Evolutionary conservation across 2,797 vertebrate genomes (phyloP).

Genomic region (Myripristis jacobus): DNA sequence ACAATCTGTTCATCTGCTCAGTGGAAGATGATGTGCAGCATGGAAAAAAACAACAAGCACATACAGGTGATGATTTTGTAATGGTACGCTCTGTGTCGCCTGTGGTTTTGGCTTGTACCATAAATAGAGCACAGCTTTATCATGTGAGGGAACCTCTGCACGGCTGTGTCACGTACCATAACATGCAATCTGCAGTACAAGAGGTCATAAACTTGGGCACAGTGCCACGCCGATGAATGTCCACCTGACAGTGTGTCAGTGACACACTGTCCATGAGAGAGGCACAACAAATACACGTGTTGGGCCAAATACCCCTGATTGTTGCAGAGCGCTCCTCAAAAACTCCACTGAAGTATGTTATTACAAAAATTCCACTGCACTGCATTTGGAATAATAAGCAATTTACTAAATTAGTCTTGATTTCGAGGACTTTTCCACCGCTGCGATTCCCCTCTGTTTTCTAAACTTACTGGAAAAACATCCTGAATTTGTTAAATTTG

Average conservation of each 20-base stretch:
- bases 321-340: no score
- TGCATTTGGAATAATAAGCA: no score
- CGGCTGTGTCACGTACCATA: slow-evolving; percentile 12
- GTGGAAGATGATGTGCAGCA: not conserved
- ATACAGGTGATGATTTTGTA: no score
- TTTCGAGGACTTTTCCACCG: not conserved
- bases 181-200: slow-evolving; percentile 9
- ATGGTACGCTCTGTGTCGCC: slow-evolving; percentile 6
- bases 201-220: slow-evolving; percentile 16
- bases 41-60: slow-evolving; percentile 4
- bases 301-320: no score
- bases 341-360: no score
- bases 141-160: not conserved
- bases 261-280: not conserved
- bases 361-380: no score
- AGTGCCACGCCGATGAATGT: not conserved
- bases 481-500: slow-evolving; percentile 16
- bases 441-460: not conserved
- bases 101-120: not conserved
- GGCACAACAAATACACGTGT: not conserved
- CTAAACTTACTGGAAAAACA: slow-evolving; percentile 24
- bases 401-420: no score
- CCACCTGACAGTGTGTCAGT: not conserved
- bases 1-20: not conserved
- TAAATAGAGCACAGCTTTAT: slow-evolving; percentile 47